Percentiles rank a stretch among this genome's conserved stretches.
phyloP scores from a whole-genome alignment of 2,113 vertebrate species.

The Hystrix cristata region DNA sequence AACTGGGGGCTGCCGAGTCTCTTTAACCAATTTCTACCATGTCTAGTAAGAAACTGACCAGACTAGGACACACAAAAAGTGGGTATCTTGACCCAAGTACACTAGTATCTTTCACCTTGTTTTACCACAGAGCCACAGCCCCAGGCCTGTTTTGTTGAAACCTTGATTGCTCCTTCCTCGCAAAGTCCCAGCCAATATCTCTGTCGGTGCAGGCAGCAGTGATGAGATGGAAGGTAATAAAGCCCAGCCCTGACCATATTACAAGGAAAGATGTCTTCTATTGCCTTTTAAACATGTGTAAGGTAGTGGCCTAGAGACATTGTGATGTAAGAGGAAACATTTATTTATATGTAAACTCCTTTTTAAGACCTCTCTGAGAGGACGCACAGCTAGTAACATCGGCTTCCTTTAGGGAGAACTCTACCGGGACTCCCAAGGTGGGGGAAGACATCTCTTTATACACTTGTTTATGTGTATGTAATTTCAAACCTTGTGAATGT shows the following conservation, averaged over 20 bases:
- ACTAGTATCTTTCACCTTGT: not conserved
- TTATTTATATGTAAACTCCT: constrained; percentile 27
- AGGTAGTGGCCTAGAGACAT: not conserved
- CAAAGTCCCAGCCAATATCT: not conserved
- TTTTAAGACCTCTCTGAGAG: not conserved
- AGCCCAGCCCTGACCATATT: not conserved
- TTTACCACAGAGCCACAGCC: not conserved
- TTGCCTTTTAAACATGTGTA: not conserved
- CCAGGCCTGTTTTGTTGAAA: not conserved
- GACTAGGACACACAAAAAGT: not conserved
- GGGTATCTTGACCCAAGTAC: not conserved
- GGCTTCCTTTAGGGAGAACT: not conserved
- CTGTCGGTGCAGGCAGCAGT: not conserved
- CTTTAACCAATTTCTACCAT: not conserved
- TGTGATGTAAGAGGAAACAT: constrained; percentile 41
- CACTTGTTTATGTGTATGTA: not conserved
- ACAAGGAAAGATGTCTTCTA: constrained; percentile 1
- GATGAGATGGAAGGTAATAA: not conserved
- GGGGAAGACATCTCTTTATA: not conserved
- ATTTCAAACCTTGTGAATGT: not conserved
- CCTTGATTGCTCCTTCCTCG: not conserved
- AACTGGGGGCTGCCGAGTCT: not conserved
- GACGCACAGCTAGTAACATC: not conserved
- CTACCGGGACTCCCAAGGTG: not conserved
- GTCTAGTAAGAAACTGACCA: not conserved